Conservation (phyloP, 2,113 vertebrate species). For the Prunella himalayana region DNA sequence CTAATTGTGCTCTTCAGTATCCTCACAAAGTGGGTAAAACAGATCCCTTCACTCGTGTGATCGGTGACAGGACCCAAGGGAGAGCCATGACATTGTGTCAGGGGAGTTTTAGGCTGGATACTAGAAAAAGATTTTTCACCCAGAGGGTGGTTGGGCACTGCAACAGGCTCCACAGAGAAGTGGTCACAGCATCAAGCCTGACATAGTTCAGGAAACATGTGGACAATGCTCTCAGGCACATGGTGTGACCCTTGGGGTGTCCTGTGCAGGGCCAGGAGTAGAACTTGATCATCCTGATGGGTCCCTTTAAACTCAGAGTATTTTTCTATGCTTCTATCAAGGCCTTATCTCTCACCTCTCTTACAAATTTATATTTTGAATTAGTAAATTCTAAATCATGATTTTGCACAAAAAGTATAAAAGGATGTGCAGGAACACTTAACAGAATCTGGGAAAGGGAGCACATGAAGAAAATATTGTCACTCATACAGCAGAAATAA, state of each 20-base stretch:
- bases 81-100: not conserved
- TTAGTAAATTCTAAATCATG: not conserved
- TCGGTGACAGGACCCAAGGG: not conserved
- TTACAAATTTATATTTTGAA: not conserved
- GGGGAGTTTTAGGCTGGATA: accelerated
- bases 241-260: no score
- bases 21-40: not conserved
- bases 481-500: not conserved
- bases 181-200: no score
- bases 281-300: accelerated
- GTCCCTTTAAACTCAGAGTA: not conserved
- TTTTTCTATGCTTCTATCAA: not conserved
- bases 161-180: not conserved
- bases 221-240: not conserved
- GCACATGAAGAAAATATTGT: not conserved
- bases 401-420: not conserved
- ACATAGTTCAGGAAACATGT: not conserved
- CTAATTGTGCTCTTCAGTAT: not conserved
- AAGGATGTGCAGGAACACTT: not conserved
- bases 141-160: not conserved
- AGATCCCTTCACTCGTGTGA: accelerated
- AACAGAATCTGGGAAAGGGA: not conserved
- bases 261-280: not conserved
- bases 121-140: not conserved
- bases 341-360: not conserved